Percentiles rank a stretch among this genome's conserved stretches.
These are phyloP conservation scores for Pardalotus punctatus DNA, from an alignment of 2,113 vertebrate genomes.

Conservation along the genomic window DNA sequence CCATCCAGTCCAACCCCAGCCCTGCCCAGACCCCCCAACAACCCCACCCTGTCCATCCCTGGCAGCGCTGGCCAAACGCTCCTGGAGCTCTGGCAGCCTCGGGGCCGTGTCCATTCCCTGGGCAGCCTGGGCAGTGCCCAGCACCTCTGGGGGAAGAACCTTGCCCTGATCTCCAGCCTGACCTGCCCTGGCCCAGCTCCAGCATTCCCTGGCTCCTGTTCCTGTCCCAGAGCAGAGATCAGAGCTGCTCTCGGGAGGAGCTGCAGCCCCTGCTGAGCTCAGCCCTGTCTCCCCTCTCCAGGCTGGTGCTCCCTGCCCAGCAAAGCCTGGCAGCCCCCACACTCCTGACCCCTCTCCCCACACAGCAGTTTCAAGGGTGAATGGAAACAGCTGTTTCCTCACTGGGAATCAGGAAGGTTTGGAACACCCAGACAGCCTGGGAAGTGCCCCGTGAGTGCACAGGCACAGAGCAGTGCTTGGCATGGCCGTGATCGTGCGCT, in stretches of 20 bases:
- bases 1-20: rapidly evolving
- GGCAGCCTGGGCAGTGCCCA: background rate
- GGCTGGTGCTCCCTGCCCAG: background rate
- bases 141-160: background rate
- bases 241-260: background rate
- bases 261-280: background rate
- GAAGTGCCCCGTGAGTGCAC: background rate
- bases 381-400: background rate
- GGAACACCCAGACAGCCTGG: background rate
- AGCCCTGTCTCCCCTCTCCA: background rate
- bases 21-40: background rate
- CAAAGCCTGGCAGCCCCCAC: background rate
- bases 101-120: background rate
- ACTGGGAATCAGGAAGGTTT: background rate
- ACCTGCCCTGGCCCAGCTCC: background rate
- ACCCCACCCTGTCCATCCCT: background rate
- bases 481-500: background rate
- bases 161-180: background rate
- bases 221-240: background rate
- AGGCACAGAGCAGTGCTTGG: background rate
- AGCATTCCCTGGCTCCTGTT: background rate
- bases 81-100: background rate
- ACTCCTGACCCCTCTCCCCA: background rate
- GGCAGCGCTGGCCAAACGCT: rapidly evolving
- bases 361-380: background rate